These are phyloP conservation scores for Desoria tigrina DNA, from an alignment of 2,888 invertebrate genomes.

Conservation along the genomic window DNA sequence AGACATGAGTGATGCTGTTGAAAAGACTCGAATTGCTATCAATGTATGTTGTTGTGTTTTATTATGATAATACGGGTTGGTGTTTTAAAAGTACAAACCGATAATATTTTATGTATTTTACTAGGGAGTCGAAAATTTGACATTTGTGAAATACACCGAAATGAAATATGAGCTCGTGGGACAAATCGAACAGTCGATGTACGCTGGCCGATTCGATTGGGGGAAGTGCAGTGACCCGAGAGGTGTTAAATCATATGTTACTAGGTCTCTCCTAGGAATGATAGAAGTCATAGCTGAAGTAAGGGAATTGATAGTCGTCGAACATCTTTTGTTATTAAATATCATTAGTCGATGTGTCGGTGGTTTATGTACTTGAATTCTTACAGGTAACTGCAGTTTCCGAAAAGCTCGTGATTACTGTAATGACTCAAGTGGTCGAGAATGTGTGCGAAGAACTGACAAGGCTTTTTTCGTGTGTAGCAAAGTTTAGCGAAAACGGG, in stretches of 20 bases:
- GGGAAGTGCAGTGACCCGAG: slow-evolving; percentile 72
- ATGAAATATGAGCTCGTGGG: slow-evolving; percentile 91
- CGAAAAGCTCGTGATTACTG: slow-evolving; percentile 67
- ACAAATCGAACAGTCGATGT: slow-evolving; percentile 96
- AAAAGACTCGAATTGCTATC: slow-evolving; percentile 59
- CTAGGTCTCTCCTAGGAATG: slow-evolving; percentile 60
- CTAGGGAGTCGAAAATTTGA: slow-evolving; percentile 54
- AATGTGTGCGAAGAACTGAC: slow-evolving; percentile 90
- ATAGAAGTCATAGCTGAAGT: slow-evolving; percentile 62
- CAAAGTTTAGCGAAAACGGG: slow-evolving; percentile 68
- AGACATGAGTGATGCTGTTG: slow-evolving; percentile 70
- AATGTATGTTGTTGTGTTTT: slow-evolving; percentile 42
- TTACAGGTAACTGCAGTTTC: slow-evolving; percentile 76
- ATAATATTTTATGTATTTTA: no score
- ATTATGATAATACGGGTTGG: neutral
- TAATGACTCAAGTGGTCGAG: slow-evolving; percentile 74
- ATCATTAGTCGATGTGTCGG: slow-evolving; percentile 4
- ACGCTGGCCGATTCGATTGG: slow-evolving; percentile 84
- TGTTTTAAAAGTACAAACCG: no score
- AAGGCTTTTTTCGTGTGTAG: slow-evolving; percentile 77
- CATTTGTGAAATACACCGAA: slow-evolving; percentile 63
- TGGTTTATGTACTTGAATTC: no score
- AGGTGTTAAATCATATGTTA: slow-evolving; percentile 83
- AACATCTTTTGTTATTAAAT: no score
- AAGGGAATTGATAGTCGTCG: neutral